phyloP scores from a whole-genome alignment of 2,888 invertebrate species.

The Sepioteuthis lessoniana region DNA sequence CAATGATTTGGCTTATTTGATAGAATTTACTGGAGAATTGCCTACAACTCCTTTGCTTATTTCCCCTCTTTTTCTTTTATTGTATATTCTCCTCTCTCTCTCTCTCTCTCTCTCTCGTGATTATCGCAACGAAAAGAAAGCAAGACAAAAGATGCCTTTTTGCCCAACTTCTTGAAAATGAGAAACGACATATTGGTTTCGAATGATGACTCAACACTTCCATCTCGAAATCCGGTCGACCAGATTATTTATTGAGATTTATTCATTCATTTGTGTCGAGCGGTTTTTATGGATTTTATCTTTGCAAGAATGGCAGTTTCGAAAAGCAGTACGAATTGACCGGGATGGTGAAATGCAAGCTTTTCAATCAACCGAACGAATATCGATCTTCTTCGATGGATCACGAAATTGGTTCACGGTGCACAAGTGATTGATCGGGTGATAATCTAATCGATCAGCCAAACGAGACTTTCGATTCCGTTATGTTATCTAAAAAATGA shows the following conservation, averaged over 20 bases:
- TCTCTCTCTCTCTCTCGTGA: too few relatives aligned
- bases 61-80: too few relatives aligned
- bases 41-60: too few relatives aligned
- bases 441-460: neutral
- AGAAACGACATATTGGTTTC: too few relatives aligned
- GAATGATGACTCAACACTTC: too few relatives aligned
- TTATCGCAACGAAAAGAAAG: too few relatives aligned
- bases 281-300: neutral
- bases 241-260: neutral
- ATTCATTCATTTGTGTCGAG: neutral
- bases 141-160: too few relatives aligned
- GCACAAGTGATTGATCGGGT: neutral
- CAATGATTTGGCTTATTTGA: too few relatives aligned
- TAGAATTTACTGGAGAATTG: too few relatives aligned
- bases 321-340: neutral
- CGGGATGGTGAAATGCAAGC: neutral
- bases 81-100: too few relatives aligned
- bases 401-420: neutral
- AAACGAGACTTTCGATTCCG: neutral
- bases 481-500: neutral
- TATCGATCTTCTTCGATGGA: neutral
- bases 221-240: too few relatives aligned
- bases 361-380: neutral
- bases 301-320: neutral
- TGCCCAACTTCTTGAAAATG: too few relatives aligned